Evolutionary conservation across 2,888 invertebrate genomes (phyloP).

Genomic region (Ferdinandea cuprea): DNA sequence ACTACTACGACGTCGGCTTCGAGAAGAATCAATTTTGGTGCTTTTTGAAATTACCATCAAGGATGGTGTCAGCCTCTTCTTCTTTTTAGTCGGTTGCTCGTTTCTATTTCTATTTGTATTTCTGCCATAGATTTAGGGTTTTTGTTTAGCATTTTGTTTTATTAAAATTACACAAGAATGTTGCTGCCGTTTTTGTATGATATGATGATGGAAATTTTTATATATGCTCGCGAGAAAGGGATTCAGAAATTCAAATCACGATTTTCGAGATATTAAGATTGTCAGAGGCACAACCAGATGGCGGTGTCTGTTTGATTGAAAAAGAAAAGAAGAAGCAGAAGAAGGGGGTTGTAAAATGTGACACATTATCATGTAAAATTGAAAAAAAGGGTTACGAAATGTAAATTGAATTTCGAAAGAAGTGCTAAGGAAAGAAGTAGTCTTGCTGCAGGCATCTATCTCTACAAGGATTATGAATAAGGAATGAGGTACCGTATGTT

Average conservation of each 20-base stretch:
- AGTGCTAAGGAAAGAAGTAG: neutral
- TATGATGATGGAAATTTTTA: neutral
- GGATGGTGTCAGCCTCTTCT: conserved; percentile 12
- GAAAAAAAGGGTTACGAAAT: conserved; percentile 15
- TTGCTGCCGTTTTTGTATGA: no score
- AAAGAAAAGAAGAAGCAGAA: no score
- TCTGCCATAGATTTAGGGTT: conserved; percentile 26
- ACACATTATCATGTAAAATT: conserved; percentile 25
- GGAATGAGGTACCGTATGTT: neutral
- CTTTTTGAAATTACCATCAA: conserved; percentile 62
- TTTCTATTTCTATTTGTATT: no score
- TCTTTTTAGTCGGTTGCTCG: no score
- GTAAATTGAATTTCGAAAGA: conserved; percentile 23
- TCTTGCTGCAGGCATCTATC: neutral
- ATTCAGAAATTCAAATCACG: conserved; percentile 67
- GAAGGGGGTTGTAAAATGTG: neutral
- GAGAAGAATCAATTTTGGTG: conserved; percentile 62
- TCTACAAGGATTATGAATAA: neutral
- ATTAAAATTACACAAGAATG: conserved; percentile 43
- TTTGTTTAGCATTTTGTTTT: conserved; percentile 50
- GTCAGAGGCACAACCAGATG: conserved; percentile 43
- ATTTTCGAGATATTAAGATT: conserved; percentile 38
- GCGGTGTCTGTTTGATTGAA: conserved; percentile 28
- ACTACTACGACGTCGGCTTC: conserved; percentile 57
- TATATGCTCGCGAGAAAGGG: conserved; percentile 7